These are phyloP conservation scores for Macrochelys suwanniensis DNA, from an alignment of 2,797 vertebrate species.

Conservation along the genomic window DNA sequence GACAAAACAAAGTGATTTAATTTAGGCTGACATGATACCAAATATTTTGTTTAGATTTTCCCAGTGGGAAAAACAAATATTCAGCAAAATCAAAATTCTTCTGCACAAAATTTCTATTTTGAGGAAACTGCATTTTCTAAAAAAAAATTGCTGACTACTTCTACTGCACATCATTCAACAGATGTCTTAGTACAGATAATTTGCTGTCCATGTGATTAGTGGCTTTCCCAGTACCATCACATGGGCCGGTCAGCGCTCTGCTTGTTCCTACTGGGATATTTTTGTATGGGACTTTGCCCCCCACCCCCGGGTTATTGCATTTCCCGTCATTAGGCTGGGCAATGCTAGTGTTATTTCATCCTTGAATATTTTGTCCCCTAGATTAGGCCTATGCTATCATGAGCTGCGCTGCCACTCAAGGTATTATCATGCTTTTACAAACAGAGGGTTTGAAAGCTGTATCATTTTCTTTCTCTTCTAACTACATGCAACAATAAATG, in stretches of 20 bases:
- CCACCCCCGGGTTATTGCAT: not conserved
- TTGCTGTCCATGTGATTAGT: not conserved
- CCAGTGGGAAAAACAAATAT: accelerated
- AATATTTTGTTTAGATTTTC: not conserved
- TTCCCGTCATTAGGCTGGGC: not conserved
- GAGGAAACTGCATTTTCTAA: not conserved
- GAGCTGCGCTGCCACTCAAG: not conserved
- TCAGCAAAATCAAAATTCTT: not conserved
- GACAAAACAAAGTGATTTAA: not conserved
- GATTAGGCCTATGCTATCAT: not conserved
- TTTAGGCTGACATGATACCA: not conserved
- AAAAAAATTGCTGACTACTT: not conserved
- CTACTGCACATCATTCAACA: not conserved
- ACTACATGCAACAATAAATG: not conserved
- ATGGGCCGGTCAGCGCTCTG: not conserved
- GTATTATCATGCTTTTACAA: not conserved
- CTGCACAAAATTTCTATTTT: not conserved
- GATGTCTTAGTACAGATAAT: not conserved
- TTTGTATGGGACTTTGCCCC: not conserved
- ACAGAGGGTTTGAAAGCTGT: not conserved
- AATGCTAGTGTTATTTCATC: not conserved
- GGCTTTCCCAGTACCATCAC: not conserved
- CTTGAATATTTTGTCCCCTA: not conserved
- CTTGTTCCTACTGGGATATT: not conserved
- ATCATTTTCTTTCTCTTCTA: not conserved